Evolutionary conservation across 2,113 vertebrate species (phyloP).

Genomic region (Corapipo altera): DNA sequence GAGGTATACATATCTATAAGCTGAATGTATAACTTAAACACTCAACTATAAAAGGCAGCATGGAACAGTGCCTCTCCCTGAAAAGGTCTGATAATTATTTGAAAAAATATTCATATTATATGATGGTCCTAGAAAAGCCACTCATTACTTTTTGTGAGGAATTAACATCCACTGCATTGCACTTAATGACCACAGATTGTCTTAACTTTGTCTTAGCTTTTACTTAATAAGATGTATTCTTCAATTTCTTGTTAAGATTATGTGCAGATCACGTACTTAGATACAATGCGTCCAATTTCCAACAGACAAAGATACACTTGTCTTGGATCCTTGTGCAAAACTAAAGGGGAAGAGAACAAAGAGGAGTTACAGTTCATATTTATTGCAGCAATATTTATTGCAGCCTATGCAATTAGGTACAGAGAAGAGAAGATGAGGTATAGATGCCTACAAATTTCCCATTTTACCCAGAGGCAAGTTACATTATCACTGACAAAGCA

Average conservation of each 20-base stretch:
- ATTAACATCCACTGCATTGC: background rate
- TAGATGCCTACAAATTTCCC: background rate
- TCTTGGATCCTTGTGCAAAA: conserved; percentile 94
- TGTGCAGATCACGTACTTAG: conserved; percentile 75
- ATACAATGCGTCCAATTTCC: conserved; percentile 92
- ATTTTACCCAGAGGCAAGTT: background rate
- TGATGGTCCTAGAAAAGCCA: background rate
- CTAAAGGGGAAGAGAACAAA: conserved; percentile 67
- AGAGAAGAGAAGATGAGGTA: background rate
- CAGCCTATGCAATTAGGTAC: background rate
- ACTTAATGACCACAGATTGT: background rate
- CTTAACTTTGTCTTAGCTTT: background rate
- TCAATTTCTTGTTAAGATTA: background rate
- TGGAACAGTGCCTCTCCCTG: background rate
- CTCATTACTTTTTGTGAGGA: background rate
- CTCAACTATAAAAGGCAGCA: background rate
- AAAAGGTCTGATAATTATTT: background rate
- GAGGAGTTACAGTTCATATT: background rate
- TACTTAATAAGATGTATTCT: background rate
- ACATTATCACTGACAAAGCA: background rate
- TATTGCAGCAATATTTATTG: background rate
- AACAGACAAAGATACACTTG: conserved; percentile 96
- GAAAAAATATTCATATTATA: background rate
- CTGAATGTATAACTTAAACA: background rate
- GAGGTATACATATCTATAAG: background rate